Evolutionary conservation across 2,888 invertebrate genomes (phyloP), one percentile per base, ranked within the genome.

Genomic region (Thera britannica): DNA sequence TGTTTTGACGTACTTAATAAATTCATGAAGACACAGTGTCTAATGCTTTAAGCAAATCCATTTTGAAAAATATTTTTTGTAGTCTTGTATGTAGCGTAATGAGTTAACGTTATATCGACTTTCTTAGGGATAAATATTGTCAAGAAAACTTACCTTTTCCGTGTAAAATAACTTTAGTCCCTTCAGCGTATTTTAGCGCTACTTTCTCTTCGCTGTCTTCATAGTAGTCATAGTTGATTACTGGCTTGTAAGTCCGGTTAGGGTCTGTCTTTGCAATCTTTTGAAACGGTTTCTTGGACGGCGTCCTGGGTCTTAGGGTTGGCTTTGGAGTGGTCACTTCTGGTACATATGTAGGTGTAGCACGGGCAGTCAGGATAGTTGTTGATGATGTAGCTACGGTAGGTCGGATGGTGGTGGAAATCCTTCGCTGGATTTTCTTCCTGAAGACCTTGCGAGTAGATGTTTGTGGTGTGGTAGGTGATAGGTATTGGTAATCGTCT

Each of bases 201-300:
- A 81, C 94, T 83, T 79, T 96, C 83, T 82, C 95, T 67, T 95
- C 94, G 34, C 94, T 95, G 69, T 96, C 96, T 74, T 97, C 96
- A 76, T 96, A 96, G 76, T 96, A 96, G 77, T 97, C 96, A 77
- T 96, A 96, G 79, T 95, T 95, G 34, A 82, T 83, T 2, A 90
- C 85, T 0, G 92, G 92, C 59, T 77, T 83, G 75, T 82, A 85
- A 0, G 83, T 85, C 76, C 79, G 85, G 60, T 82, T 85, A 0
- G 84, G 80, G 11, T 76, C 78, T 6, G 73, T 70, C 58, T 81
- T 84, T 0, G 81, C 51, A 2, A 87, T 76, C 75, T 88, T 90
- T 70, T 89, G 85, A 68, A 90, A 89, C 0, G 90, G 90, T 71
- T 85, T 87, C 62, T 79, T 83, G 7, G 81, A 67, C 0, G 85